Percentiles rank a stretch among this genome's conserved stretches.
Evolutionary conservation across 2,113 vertebrate species (phyloP).

Genomic region (Rhipidura dahli): DNA sequence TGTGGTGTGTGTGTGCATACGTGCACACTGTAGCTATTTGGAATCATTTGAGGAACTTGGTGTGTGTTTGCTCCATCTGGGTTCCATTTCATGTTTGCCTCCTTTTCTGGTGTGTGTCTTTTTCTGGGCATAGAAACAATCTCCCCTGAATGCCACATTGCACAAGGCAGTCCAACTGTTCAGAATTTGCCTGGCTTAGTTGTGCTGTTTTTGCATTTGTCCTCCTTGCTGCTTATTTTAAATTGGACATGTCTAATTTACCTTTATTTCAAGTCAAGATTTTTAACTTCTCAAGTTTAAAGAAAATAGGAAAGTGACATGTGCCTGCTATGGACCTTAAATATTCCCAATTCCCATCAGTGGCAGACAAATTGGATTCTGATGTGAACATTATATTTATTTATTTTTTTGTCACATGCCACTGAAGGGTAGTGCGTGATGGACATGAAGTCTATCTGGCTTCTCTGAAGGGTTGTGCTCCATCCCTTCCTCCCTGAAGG

Average conservation of each 20-base stretch:
- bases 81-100: not conserved
- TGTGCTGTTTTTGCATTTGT: not conserved
- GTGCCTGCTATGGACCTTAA: not conserved
- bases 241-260: not conserved
- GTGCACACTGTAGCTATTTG: not conserved
- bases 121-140: not conserved
- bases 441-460: not conserved
- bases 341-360: not conserved
- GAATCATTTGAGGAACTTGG: not conserved
- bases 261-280: not conserved
- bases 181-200: not conserved
- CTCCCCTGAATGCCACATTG: not conserved
- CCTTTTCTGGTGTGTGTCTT: not conserved
- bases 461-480: not conserved
- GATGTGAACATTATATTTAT: not conserved
- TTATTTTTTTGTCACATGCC: not conserved
- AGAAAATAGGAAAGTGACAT: not conserved
- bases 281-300: not conserved
- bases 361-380: not conserved
- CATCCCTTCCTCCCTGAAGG: not conserved
- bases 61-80: not conserved
- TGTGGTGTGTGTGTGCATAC: rapidly evolving
- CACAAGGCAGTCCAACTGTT: not conserved
- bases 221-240: not conserved
- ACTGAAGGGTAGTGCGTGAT: not conserved